A percentile compares a stretch with the other conserved stretches of the same genome.
Conservation (phyloP, 30 jellyfish, hydroid and myxozoan species). For the Cassiopea xamachana region DNA sequence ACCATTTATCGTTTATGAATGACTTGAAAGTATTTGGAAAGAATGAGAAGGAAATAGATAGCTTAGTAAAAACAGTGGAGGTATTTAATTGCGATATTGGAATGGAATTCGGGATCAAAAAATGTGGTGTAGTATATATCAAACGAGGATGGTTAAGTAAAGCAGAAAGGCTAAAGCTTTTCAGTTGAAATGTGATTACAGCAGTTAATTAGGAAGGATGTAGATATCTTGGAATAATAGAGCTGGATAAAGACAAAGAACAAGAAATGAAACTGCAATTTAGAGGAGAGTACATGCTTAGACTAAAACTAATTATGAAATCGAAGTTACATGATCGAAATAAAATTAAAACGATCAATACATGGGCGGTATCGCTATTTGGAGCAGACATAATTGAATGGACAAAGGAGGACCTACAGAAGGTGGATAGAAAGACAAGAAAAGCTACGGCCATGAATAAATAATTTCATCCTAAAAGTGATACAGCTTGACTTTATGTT, state of each 20-base stretch:
- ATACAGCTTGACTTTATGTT: slow-evolving; percentile 2
- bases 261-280: slow-evolving; percentile 3
- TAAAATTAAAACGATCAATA: background rate
- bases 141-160: slow-evolving; percentile 20
- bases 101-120: slow-evolving; percentile 27
- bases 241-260: background rate
- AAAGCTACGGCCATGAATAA: background rate
- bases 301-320: background rate
- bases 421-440: slow-evolving; percentile 3
- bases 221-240: slow-evolving; percentile 18
- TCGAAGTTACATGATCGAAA: slow-evolving; percentile 11
- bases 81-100: background rate
- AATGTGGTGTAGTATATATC: background rate
- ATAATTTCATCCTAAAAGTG: background rate
- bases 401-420: background rate
- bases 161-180: background rate
- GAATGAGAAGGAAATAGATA: background rate
- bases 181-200: background rate
- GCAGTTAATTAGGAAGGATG: slow-evolving; percentile 28
- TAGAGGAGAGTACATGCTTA: background rate
- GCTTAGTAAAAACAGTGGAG: background rate
- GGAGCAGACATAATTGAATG: background rate
- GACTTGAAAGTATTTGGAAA: background rate
- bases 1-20: background rate
- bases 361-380: background rate